phyloP scores from a whole-genome alignment of 2,888 invertebrate genomes.

The Plagiodera versicolora region DNA sequence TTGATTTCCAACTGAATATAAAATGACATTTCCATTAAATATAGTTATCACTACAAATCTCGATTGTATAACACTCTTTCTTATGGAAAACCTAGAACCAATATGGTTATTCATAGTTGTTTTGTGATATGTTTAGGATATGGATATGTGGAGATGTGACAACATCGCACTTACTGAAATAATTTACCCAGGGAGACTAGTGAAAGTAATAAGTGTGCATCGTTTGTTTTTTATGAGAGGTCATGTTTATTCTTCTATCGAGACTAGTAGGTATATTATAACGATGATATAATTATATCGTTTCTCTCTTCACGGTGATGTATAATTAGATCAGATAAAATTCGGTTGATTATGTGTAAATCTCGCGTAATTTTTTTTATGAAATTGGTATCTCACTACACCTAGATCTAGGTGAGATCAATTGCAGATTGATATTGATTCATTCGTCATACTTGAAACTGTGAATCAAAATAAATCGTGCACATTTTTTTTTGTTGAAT shows the following conservation, averaged over 20 bases:
- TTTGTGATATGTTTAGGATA: background rate
- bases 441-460: too few species aligned
- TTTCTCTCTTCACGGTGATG: background rate
- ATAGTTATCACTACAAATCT: too few species aligned
- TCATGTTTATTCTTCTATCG: background rate
- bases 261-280: background rate
- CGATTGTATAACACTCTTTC: too few species aligned
- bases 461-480: too few species aligned
- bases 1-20: too few species aligned
- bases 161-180: background rate
- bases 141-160: background rate
- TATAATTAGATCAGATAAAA: background rate
- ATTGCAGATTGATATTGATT: too few species aligned
- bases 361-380: background rate
- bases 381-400: too few species aligned
- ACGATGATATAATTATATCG: background rate
- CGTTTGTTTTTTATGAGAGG: background rate
- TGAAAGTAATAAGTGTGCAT: background rate
- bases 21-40: too few species aligned
- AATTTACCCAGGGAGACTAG: background rate
- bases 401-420: too few species aligned
- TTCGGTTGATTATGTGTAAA: background rate
- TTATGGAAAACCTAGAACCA: too few species aligned
- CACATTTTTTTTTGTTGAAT: too few species aligned
- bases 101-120: too few species aligned